Percentiles rank a stretch among this genome's conserved stretches.
Conservation (phyloP, 2,888 invertebrate genomes). For the Chymomyza fuscimana region DNA sequence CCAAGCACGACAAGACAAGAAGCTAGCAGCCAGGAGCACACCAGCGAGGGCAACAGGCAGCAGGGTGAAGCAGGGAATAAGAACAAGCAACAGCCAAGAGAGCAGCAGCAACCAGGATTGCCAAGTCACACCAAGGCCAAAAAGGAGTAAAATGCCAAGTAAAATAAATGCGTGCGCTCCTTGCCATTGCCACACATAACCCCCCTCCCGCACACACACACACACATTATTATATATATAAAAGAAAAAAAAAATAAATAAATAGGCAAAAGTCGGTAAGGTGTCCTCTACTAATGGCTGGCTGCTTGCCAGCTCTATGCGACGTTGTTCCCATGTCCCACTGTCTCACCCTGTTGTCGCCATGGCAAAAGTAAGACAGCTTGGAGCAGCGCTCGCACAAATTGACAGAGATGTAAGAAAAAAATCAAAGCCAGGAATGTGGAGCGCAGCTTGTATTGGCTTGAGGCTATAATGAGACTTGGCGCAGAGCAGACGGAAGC, state of each 20-base stretch:
- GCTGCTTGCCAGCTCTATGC: neutral
- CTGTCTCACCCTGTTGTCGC: neutral
- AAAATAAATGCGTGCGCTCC: slow-evolving; percentile 48
- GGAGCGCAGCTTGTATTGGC: too few relatives aligned
- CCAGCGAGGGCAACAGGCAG: slow-evolving; percentile 11
- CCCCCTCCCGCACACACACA: neutral
- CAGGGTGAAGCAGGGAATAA: neutral
- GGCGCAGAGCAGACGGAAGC: slow-evolving; percentile 7
- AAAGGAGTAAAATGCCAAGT: slow-evolving; percentile 68
- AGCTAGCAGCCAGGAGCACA: slow-evolving; percentile 8
- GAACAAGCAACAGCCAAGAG: slow-evolving; percentile 6
- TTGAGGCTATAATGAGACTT: slow-evolving; percentile 1
- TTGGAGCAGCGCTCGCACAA: neutral
- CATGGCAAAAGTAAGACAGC: neutral
- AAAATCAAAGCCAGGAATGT: neutral
- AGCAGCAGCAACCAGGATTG: slow-evolving; percentile 1
- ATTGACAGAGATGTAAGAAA: neutral
- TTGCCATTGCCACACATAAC: slow-evolving; percentile 45
- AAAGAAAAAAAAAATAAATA: slow-evolving; percentile 55
- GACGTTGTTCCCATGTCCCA: neutral
- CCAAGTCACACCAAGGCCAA: slow-evolving; percentile 1
- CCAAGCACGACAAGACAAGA: slow-evolving; percentile 47
- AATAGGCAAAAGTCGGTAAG: slow-evolving; percentile 38
- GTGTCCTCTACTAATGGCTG: neutral
- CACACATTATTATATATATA: neutral